These are phyloP conservation scores for Galerucella pusilla DNA, from an alignment of 2,888 invertebrate species.

Conservation along the genomic window DNA sequence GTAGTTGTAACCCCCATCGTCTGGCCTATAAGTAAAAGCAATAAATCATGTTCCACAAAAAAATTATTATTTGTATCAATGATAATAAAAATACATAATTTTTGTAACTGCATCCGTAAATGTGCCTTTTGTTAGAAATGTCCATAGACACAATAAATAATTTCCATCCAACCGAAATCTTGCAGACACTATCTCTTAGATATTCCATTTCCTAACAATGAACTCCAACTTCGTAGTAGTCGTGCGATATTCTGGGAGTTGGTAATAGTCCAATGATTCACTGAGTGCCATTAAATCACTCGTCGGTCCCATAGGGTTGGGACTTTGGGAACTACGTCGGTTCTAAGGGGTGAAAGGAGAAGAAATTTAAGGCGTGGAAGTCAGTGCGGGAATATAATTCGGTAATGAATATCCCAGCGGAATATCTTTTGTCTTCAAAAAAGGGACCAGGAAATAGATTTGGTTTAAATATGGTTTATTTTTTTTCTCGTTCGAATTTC, in stretches of 20 bases:
- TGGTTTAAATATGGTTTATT: constrained; percentile 26
- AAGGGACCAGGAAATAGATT: constrained; percentile 19
- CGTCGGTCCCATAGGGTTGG: constrained; percentile 17
- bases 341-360: constrained; percentile 1
- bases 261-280: constrained; percentile 33
- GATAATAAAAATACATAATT: not conserved
- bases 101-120: constrained; percentile 1
- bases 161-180: constrained; percentile 19
- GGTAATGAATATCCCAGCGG: constrained; percentile 29
- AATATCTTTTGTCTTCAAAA: constrained; percentile 12
- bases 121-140: constrained; percentile 8
- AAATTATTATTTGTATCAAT: not conserved
- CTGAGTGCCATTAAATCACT: constrained; percentile 31
- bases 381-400: constrained; percentile 23
- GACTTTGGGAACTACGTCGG: constrained; percentile 2
- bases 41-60: too few species aligned
- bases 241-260: constrained; percentile 22
- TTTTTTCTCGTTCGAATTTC: not conserved
- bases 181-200: constrained; percentile 30
- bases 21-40: too few species aligned
- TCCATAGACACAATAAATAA: constrained; percentile 23
- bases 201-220: constrained; percentile 33
- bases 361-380: constrained; percentile 21
- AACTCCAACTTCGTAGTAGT: constrained; percentile 21
- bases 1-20: too few species aligned